phyloP scores from a whole-genome alignment of 2,113 vertebrate species.

The Microcebus jonahi region DNA sequence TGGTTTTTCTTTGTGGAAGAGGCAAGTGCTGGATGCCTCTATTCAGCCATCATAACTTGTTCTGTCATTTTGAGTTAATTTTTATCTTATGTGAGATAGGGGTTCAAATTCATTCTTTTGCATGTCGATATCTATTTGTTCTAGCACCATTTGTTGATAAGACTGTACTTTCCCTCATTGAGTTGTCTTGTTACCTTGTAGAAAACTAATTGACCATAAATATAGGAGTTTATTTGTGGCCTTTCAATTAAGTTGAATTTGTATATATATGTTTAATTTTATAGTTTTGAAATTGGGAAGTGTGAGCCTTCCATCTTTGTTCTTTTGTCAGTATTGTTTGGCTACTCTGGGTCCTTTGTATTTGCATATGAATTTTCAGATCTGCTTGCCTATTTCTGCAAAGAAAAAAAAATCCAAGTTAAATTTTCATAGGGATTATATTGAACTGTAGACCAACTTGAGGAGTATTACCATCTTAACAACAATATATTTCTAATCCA shows the following conservation, averaged over 20 bases:
- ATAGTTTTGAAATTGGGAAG: neutral
- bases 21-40: neutral
- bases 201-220: neutral
- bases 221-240: neutral
- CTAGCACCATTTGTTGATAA: neutral
- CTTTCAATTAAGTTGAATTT: neutral
- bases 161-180: neutral
- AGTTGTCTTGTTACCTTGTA: neutral
- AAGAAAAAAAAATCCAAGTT: neutral
- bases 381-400: neutral
- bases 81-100: neutral
- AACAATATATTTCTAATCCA: neutral
- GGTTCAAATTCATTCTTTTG: neutral
- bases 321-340: neutral
- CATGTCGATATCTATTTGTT: neutral
- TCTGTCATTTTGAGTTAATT: neutral
- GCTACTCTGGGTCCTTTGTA: neutral
- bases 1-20: neutral
- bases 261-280: neutral
- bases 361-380: slow-evolving; percentile 13
- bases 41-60: neutral
- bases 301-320: neutral
- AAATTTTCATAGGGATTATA: neutral
- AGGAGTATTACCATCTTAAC: neutral
- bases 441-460: neutral